These are phyloP conservation scores for Eupithecia dodoneata DNA, from an alignment of 2,888 invertebrate genomes.

Conservation along the genomic window DNA sequence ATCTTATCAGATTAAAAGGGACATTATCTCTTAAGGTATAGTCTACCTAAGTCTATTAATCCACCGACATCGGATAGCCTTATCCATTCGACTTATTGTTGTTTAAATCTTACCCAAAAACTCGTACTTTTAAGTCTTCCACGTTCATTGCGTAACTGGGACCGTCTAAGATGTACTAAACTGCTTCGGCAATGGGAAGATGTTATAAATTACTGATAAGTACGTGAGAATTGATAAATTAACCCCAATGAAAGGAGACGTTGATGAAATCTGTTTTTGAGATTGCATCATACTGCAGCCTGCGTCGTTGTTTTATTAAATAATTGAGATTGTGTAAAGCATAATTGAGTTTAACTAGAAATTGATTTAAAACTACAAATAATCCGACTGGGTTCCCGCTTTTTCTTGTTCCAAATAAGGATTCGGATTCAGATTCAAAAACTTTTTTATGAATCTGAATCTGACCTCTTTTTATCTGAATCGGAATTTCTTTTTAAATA, in stretches of 20 bases:
- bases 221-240: slow-evolving; percentile 55
- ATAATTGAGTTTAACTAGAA: neutral
- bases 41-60: neutral
- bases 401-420: neutral
- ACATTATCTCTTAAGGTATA: neutral
- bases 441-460: no score
- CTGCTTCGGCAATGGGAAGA: slow-evolving; percentile 13
- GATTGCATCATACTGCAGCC: slow-evolving; percentile 68
- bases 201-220: slow-evolving; percentile 29
- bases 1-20: neutral
- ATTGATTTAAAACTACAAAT: neutral
- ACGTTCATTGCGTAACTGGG: slow-evolving; percentile 8
- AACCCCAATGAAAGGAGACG: slow-evolving; percentile 60
- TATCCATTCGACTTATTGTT: neutral
- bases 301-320: neutral
- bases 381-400: neutral
- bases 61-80: neutral
- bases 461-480: no score
- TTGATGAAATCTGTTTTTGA: slow-evolving; percentile 71
- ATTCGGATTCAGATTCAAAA: no score
- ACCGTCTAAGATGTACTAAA: slow-evolving; percentile 18
- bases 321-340: neutral
- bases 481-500: no score
- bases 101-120: slow-evolving; percentile 26
- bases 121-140: slow-evolving; percentile 14